These are phyloP conservation scores for Petaurus breviceps DNA, from an alignment of 2,113 vertebrate species.

Conservation along the genomic window DNA sequence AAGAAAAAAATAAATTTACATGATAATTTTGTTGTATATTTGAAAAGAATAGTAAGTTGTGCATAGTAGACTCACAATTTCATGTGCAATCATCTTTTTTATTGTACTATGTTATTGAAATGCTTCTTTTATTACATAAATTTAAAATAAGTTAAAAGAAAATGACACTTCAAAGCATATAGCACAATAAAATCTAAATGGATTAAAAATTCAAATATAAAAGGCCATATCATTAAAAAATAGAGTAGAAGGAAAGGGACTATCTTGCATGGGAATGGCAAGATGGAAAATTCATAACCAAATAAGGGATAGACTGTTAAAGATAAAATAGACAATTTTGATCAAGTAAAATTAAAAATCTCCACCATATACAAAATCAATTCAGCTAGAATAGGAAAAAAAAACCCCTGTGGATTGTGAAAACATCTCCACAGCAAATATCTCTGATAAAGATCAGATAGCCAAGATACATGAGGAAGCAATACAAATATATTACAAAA, in stretches of 20 bases:
- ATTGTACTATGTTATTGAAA: neutral
- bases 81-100: neutral
- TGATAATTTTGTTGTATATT: neutral
- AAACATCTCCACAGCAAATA: neutral
- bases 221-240: neutral
- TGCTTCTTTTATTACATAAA: neutral
- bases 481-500: neutral
- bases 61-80: no score
- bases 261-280: neutral
- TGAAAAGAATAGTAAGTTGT: neutral
- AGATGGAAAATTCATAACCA: neutral
- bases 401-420: neutral
- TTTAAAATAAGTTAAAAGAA: no score
- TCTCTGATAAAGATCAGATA: neutral
- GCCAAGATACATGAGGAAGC: neutral
- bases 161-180: neutral
- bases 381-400: neutral
- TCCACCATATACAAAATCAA: neutral
- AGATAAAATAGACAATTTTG: neutral
- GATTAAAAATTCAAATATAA: neutral
- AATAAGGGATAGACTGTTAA: neutral
- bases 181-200: neutral
- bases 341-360: neutral
- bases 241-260: neutral
- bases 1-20: neutral